These are phyloP conservation scores for Takifugu rubripes DNA, from an alignment of 2,797 vertebrate species.

Conservation along the genomic window DNA sequence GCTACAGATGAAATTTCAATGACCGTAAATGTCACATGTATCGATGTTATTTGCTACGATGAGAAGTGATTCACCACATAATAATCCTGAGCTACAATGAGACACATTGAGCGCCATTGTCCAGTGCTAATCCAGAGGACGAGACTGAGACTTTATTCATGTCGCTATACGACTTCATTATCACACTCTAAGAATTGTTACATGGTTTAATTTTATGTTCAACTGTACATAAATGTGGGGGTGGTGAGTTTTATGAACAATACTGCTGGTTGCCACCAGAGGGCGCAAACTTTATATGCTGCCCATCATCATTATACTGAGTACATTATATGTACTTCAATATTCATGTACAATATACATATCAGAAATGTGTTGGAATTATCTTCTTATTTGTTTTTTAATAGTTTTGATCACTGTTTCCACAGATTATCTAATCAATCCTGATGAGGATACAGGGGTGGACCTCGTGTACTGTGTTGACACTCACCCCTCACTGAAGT, in stretches of 20 bases:
- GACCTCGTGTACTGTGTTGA: neutral
- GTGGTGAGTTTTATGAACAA: neutral
- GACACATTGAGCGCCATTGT: constrained; percentile 5
- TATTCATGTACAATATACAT: no score
- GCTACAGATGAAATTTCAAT: constrained; percentile 21
- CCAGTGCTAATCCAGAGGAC: neutral
- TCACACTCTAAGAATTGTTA: neutral
- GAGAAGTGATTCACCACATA: neutral
- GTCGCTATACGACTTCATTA: neutral
- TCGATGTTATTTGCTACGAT: neutral
- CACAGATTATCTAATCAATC: neutral
- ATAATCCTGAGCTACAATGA: neutral
- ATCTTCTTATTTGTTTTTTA: neutral
- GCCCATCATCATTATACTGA: no score
- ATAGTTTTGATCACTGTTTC: neutral
- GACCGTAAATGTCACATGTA: constrained; percentile 20
- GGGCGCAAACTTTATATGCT: neutral
- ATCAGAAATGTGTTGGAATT: no score
- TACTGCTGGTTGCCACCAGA: neutral
- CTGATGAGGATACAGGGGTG: neutral
- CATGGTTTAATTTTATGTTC: no score
- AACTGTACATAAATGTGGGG: no score
- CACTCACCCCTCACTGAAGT: constrained; percentile 90
- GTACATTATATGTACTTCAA: no score
- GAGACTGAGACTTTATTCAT: neutral